Base-by-base conservation (phyloP, 2,797 vertebrate species). In the Parotocinclus haroldoi region DNA sequence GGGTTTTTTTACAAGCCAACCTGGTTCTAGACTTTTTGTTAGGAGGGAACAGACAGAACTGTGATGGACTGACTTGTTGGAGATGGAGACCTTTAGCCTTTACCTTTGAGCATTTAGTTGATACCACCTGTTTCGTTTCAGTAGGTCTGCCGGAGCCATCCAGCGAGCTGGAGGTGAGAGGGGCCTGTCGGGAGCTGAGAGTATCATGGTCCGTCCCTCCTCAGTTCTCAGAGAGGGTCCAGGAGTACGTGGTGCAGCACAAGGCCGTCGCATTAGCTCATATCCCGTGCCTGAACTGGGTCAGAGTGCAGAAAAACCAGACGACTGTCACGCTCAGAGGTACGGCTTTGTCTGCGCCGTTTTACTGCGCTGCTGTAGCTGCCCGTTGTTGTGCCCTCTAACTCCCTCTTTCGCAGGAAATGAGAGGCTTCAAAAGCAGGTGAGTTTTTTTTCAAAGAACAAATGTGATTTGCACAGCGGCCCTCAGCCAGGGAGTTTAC, bases 201-300 rank as follows among this genome's bases (percentile, higher is more conserved):
- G 81, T 86, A 14, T 85, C 82, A 9, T 91, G 89, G 90, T 3
- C 54, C 1, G 36, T 4, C n/a, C 44, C 49, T 0, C 16, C 68
- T 10, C 48, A 18, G 10, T 51, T 59, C 48, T 49, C 53, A 0
- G 44, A 80, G 12, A 12, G 45, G 9, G 42, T 83, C 13, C 72
- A 69, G 17, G 79, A 85, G 59, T 89, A 85, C 54, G 84, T 92
- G 37, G 79, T 90, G 17, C 86, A 91, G 60, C 80, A 83, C 64
- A 85, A 86, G 76, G 45, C 78, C 57, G 66, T 46, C n/a, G 81
- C 74, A 40, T 1, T 27, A 68, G 44, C 40, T n/a, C n/a, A 17
- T 6, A 64, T 54, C 12, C 19, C 45, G 46, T 69, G 69, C 37
- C 83, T 89, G 66, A 77, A 86, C 64, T 92, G 90, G 89, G 56